Base-by-base conservation (phyloP, 2,797 vertebrate genomes). In the Notoglanidium macrostoma region DNA sequence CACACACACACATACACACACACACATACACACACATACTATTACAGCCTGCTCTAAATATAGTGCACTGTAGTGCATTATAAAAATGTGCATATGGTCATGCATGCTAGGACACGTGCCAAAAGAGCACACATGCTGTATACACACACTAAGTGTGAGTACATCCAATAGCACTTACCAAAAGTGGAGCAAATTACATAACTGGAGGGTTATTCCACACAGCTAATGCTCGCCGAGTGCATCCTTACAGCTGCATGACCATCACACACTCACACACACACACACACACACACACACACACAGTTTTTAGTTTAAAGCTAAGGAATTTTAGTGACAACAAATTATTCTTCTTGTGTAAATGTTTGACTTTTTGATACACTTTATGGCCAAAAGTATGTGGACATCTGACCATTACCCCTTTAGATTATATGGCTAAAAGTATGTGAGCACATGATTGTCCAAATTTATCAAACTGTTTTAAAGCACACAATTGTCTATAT, bases 161-260 rank as follows among this genome's bases (percentile, higher is more conserved):
- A 63, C 70, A 85, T 78, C 92, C 94, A 93, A 94, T 92, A 93
- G 76, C 72, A 90, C 90, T 93, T 93, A 94, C 94, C 91, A 92
- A 94, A 92, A 85, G 88, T 87, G 44, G 85, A 94, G 91, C 90
- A 89, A 85, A 93, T 95, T 95, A 95, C 92, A 90, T 95, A 95
- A 94, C 92, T 79, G 44, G 86, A 86, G 51, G 9, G 65, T 73
- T 88, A 46, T 54, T 83, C 79, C 82, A 40, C 19, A 79, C 59
- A 79, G 55, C 63, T 84, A 70, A 84, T 65, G 61, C 35, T 40
- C 77, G 40, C 55, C 35, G 15, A 76, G 49, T 76, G 14, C 21
- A 79, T 57, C n/a, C 63, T 55, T 26, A 72, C 84, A 85, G 85
- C 80, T 89, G 73, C 68, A 83, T 55, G 19, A 74, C 55, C 15